These are phyloP conservation scores for Mimas tiliae DNA, from an alignment of 2,888 invertebrate genomes.

Conservation along the genomic window DNA sequence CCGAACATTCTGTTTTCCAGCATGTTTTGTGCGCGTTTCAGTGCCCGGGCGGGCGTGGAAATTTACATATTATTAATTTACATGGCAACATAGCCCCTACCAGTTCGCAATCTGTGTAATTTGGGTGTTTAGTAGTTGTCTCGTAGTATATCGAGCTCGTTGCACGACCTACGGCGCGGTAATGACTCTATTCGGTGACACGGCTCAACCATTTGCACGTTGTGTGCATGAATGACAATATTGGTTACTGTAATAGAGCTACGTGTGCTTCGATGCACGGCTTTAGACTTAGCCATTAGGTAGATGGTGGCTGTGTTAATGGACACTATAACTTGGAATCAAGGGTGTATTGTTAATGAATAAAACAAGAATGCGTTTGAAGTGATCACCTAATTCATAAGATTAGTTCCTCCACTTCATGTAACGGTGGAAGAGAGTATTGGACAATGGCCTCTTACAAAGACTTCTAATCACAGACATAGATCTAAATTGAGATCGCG, in stretches of 20 bases:
- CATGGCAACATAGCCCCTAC: slow-evolving; percentile 63
- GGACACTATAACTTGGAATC: background rate
- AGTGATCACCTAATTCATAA: too few species aligned
- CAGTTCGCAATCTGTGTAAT: slow-evolving; percentile 77
- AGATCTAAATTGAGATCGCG: too few species aligned
- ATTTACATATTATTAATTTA: slow-evolving; percentile 84
- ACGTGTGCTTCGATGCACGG: background rate
- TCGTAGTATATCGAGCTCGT: slow-evolving; percentile 28
- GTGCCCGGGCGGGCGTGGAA: slow-evolving; percentile 58
- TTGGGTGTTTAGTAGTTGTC: slow-evolving; percentile 70
- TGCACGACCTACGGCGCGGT: slow-evolving; percentile 25
- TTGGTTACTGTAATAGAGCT: slow-evolving; percentile 30
- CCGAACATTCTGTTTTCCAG: slow-evolving; percentile 22
- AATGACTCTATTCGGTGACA: slow-evolving; percentile 27
- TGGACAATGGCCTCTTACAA: too few species aligned
- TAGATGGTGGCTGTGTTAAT: background rate
- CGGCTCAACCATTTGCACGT: slow-evolving; percentile 24
- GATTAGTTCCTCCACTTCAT: too few species aligned
- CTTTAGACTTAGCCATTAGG: background rate
- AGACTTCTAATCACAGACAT: too few species aligned
- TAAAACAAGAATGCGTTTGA: too few species aligned
- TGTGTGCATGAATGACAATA: slow-evolving; percentile 37
- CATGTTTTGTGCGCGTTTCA: slow-evolving; percentile 33
- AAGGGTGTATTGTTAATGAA: background rate
- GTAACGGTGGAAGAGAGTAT: too few species aligned